Conservation (phyloP, 23 tunicate species). For the Clavelina lepadiformis region DNA sequence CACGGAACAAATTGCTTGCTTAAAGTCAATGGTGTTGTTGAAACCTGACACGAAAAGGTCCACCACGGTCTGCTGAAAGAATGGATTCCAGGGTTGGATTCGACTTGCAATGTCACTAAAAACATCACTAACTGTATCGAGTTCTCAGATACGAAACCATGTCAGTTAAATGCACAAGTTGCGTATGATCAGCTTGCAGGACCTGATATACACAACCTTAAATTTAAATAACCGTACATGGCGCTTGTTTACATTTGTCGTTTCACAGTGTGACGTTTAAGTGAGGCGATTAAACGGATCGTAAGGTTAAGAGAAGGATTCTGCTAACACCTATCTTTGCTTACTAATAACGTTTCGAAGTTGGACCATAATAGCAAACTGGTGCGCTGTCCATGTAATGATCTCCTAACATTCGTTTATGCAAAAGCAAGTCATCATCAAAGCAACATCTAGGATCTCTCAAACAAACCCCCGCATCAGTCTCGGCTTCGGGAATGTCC, state of each 20-base stretch:
- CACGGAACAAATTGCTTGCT: not conserved
- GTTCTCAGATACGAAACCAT: too few relatives aligned
- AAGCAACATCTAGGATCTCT: conserved; percentile 49
- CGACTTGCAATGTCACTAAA: conserved; percentile 3
- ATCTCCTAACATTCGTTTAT: conserved; percentile 42
- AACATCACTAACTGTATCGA: too few relatives aligned
- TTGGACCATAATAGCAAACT: conserved; percentile 59
- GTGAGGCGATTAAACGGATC: too few relatives aligned
- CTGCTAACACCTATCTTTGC: too few relatives aligned
- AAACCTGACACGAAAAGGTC: conserved; percentile 3
- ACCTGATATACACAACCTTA: not conserved
- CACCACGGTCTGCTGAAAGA: not conserved
- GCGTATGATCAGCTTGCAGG: not conserved
- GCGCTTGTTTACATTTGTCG: too few relatives aligned
- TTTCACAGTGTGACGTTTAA: too few relatives aligned
- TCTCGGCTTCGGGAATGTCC: conserved; percentile 23
- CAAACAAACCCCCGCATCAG: conserved; percentile 36
- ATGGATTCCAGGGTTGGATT: not conserved
- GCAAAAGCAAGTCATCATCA: conserved; percentile 33
- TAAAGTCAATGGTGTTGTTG: not conserved
- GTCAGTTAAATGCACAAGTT: too few relatives aligned
- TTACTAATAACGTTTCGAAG: conserved; percentile 27
- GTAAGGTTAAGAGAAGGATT: too few relatives aligned
- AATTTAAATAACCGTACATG: too few relatives aligned
- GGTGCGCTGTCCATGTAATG: conserved; percentile 39